These are phyloP conservation scores for Nyctibius bracteatus DNA, from an alignment of 2,113 vertebrate species.

Conservation along the genomic window DNA sequence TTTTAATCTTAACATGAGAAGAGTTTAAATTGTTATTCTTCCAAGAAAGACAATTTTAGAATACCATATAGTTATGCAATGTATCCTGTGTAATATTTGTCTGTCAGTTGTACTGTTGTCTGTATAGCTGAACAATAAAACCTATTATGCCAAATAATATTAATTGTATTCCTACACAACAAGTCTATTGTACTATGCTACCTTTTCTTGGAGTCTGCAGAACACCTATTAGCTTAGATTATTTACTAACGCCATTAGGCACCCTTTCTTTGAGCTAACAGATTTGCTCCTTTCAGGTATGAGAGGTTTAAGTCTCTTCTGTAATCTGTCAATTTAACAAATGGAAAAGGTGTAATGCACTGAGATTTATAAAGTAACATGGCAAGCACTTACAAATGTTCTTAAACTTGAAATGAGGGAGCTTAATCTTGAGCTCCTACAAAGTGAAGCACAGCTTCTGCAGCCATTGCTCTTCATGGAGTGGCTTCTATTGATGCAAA, in stretches of 20 bases:
- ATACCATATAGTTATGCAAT: background rate
- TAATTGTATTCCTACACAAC: background rate
- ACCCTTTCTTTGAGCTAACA: background rate
- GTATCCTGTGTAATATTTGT: background rate
- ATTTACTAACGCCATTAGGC: background rate
- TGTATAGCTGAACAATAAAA: background rate
- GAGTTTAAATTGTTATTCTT: background rate
- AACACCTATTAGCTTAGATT: background rate
- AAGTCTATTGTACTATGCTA: background rate
- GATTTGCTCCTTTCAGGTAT: background rate
- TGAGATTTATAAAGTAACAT: background rate
- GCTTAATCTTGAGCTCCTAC: background rate
- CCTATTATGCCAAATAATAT: background rate
- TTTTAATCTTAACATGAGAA: background rate
- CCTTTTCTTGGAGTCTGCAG: background rate
- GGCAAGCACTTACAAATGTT: background rate
- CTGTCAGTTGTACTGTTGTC: background rate
- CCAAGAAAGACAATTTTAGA: background rate
- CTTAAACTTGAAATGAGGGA: background rate
- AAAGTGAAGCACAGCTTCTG: background rate
- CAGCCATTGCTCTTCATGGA: background rate
- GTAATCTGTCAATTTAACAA: background rate
- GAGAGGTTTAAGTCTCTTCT: background rate
- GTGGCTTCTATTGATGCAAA: background rate
- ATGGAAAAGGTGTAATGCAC: background rate